Evolutionary conservation across 2,888 invertebrate genomes (phyloP).

Genomic region (Drosophila rellima): DNA sequence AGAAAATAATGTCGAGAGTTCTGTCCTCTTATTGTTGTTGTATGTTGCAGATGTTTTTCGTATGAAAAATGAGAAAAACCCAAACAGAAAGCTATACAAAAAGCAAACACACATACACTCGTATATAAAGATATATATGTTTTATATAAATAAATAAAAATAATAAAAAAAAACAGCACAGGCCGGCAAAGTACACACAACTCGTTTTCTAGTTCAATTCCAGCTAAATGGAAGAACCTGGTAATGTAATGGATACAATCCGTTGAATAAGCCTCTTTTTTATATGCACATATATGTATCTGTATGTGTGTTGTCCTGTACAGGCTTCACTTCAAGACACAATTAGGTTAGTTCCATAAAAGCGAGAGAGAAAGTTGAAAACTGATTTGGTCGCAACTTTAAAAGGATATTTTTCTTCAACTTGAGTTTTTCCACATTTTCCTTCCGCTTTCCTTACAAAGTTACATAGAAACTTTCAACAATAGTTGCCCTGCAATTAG

Average conservation of each 20-base stretch:
- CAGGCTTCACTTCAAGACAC: slow-evolving; percentile 63
- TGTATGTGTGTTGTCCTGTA: slow-evolving; percentile 31
- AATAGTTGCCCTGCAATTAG: slow-evolving; percentile 21
- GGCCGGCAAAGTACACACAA: slow-evolving; percentile 37
- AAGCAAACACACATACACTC: slow-evolving; percentile 2
- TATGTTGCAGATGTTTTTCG: slow-evolving; percentile 19
- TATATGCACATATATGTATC: slow-evolving; percentile 6
- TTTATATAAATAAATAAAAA: slow-evolving; percentile 46
- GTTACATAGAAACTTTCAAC: slow-evolving; percentile 19
- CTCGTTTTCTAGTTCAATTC: slow-evolving; percentile 79
- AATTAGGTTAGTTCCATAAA: slow-evolving; percentile 63
- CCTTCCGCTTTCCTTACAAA: background rate
- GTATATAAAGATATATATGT: slow-evolving; percentile 7
- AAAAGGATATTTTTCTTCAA: slow-evolving; percentile 8
- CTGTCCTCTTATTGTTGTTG: background rate
- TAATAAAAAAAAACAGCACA: slow-evolving; percentile 31
- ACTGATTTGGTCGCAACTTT: slow-evolving; percentile 37
- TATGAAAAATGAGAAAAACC: slow-evolving; percentile 14
- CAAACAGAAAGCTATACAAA: slow-evolving; percentile 10
- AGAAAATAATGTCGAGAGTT: slow-evolving; percentile 22
- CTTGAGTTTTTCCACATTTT: background rate
- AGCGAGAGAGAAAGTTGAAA: slow-evolving; percentile 50
- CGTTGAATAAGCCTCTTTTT: slow-evolving; percentile 31
- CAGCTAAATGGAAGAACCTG: slow-evolving; percentile 70
- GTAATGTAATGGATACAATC: slow-evolving; percentile 71